Evolutionary conservation across 2,113 vertebrate species (phyloP), one percentile per base, ranked within the genome.

Genomic region (Percina caprodes): DNA sequence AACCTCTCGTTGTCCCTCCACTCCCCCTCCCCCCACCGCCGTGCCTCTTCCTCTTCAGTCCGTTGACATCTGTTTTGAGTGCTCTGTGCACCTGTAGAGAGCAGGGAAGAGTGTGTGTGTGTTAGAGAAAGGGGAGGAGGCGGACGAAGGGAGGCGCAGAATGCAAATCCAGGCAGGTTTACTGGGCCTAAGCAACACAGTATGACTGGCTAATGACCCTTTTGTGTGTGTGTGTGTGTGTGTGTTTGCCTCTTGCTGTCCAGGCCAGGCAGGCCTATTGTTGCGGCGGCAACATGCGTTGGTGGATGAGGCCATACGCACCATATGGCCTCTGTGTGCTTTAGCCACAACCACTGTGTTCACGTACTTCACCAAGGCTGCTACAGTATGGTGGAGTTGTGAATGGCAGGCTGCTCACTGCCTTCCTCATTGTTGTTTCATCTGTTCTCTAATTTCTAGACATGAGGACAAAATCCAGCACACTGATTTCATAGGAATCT

Each of bases 311-410:
- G 92, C n/a, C n/a, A n/a, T n/a, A 93, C 84, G 94, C 96, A 97
- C 97, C 98, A 99, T 98, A 98, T 99, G 98, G 97, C 96, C 95
- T 87, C 93, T 97, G 96, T 97, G 96, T 96, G 96, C 96, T 95
- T 95, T 95, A 95, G 96, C 96, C 97, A 96, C 88, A 96, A 95
- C 95, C 94, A 95, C 77, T 88, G 89, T 89, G 81, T 96, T 96
- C 94, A 95, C 95, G 96, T 95, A 94, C 94, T 94, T 96, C 96
- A 96, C 96, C 96, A 95, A 94, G 92, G 91, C 94, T 92, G 81
- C 94, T 94, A 96, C 96, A 96, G 96, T 97, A 96, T 95, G 96
- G 95, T 94, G 93, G 86, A 2, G 93, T 92, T 95, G 95, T 93
- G 94, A 93, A 94, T 42, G 24, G 93, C 66, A 21, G 68, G 68